These are phyloP conservation scores for Deroplatys truncata DNA, from an alignment of 2,888 invertebrate genomes.

Conservation along the genomic window DNA sequence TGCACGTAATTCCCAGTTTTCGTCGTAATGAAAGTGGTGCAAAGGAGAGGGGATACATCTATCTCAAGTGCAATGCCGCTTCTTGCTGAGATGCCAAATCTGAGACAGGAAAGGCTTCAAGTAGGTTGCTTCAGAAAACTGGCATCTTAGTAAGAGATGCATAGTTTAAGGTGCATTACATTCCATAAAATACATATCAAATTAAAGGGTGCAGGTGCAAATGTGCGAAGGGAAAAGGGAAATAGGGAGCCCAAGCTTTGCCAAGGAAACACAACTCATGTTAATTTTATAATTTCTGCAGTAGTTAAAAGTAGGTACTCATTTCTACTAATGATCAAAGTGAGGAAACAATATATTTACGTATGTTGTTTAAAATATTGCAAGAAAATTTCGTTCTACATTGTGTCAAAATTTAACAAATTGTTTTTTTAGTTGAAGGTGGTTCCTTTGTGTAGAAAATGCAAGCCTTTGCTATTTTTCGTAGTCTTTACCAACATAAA, in stretches of 20 bases:
- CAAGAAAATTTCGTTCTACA: no score
- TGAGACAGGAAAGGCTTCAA: background rate
- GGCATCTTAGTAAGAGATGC: background rate
- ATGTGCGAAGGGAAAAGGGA: background rate
- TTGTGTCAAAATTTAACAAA: no score
- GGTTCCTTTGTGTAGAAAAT: no score
- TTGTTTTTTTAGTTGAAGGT: no score
- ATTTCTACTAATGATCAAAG: background rate
- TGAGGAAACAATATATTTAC: no score
- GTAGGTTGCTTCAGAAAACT: background rate
- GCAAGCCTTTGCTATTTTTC: no score
- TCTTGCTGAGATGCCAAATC: background rate
- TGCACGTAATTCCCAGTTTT: background rate
- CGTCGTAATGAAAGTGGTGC: background rate
- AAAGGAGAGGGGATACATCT: background rate
- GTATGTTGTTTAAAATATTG: no score
- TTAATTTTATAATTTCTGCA: background rate
- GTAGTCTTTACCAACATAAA: no score
- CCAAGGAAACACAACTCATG: slow-evolving; percentile 16
- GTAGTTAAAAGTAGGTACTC: background rate
- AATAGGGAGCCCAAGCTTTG: slow-evolving; percentile 24
- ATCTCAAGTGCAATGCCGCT: background rate
- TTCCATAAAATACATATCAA: background rate
- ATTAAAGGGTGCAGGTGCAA: background rate
- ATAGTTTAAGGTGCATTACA: background rate